These are phyloP conservation scores for Channallabes apus DNA, from an alignment of 2,797 vertebrate species.

Conservation along the genomic window DNA sequence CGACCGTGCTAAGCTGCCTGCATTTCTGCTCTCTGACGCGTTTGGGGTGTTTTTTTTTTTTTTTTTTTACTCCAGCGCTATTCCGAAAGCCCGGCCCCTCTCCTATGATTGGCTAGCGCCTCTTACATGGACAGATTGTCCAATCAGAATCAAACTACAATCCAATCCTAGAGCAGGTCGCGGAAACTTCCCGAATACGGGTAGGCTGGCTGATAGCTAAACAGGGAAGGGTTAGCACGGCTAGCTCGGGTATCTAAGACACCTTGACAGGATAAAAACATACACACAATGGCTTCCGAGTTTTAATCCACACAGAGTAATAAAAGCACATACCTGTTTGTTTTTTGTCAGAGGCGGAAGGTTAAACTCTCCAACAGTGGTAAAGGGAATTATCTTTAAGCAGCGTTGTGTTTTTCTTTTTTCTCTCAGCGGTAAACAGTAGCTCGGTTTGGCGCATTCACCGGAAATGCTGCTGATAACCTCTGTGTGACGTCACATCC, in stretches of 20 bases:
- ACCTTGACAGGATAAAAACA: background rate
- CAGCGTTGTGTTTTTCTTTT: background rate
- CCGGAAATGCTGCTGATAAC: constrained; percentile 16
- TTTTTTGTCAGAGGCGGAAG: background rate
- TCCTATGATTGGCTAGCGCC: background rate
- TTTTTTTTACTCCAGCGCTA: background rate
- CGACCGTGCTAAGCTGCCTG: background rate
- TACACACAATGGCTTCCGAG: background rate
- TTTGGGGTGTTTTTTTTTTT: background rate
- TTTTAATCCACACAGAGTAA: background rate
- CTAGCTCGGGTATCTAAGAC: constrained; percentile 5
- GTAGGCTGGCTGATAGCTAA: background rate
- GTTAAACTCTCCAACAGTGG: background rate
- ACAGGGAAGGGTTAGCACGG: background rate
- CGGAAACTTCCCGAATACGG: background rate
- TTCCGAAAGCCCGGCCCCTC: background rate
- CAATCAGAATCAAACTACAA: background rate
- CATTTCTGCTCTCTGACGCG: background rate
- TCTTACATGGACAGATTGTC: background rate
- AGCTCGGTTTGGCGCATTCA: constrained; percentile 7
- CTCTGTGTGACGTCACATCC: constrained; percentile 20
- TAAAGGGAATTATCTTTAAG: background rate
- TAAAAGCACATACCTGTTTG: background rate
- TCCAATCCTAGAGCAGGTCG: background rate
- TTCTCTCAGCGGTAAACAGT: background rate